Conservation (phyloP, 2,113 vertebrate species). For the Cynocephalus volans region DNA sequence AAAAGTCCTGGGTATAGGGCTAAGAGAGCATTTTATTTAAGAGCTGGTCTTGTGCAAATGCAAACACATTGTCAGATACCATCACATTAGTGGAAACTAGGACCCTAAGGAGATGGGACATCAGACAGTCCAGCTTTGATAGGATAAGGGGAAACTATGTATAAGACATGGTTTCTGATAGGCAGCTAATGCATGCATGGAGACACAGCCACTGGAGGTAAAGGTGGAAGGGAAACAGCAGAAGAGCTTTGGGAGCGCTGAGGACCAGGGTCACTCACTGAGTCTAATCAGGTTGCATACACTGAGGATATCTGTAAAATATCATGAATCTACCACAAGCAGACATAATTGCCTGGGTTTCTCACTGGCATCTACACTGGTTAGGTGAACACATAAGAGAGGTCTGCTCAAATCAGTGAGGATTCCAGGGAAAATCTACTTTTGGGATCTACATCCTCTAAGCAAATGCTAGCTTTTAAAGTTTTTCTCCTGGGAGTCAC, state of each 20-base stretch:
- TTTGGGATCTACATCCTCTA: not conserved
- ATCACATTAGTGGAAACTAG: slow-evolving; percentile 56
- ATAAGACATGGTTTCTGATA: not conserved
- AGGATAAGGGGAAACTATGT: not conserved
- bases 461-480: not conserved
- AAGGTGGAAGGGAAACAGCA: not conserved
- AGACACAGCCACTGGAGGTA: accelerated
- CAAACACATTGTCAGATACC: slow-evolving; percentile 45
- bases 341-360: not conserved
- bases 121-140: not conserved
- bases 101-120: not conserved
- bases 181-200: not conserved
- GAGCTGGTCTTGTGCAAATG: slow-evolving; percentile 64
- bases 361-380: not conserved
- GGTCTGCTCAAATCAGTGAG: not conserved
- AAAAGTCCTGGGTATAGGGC: slow-evolving; percentile 24
- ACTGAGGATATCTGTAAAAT: not conserved
- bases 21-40: slow-evolving; percentile 60
- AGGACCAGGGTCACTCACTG: not conserved
- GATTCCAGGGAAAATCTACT: not conserved
- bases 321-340: no score
- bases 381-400: not conserved
- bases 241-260: not conserved
- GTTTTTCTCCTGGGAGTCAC: not conserved
- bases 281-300: not conserved